Conservation (phyloP, 2,797 vertebrate genomes). For the Streptopelia turtur region DNA sequence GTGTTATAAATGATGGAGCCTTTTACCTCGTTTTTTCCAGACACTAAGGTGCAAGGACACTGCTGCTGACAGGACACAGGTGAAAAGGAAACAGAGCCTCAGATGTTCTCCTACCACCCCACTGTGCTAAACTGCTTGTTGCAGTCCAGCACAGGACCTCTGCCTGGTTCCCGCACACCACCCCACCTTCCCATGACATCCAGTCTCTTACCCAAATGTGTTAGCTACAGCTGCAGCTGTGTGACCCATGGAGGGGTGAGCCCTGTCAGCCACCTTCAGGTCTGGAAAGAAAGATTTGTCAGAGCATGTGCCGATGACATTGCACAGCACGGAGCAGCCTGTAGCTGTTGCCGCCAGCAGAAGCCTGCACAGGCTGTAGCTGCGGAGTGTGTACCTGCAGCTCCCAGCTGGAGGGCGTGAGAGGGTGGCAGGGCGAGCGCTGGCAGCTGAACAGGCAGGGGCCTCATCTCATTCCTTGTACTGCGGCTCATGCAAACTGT, state of each 20-base stretch:
- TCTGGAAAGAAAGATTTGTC: neutral
- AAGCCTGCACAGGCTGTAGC: neutral
- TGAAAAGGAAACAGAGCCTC: neutral
- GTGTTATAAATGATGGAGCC: neutral
- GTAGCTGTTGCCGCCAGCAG: neutral
- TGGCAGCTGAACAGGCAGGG: neutral
- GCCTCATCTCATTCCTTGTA: neutral
- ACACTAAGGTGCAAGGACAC: neutral
- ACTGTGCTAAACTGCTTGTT: neutral
- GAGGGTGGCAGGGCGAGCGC: neutral
- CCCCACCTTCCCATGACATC: rapidly evolving
- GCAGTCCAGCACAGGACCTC: neutral
- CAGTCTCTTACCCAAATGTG: neutral
- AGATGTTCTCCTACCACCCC: neutral
- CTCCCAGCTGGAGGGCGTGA: neutral
- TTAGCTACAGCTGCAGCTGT: neutral
- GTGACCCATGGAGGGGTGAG: rapidly evolving
- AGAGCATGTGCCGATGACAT: neutral
- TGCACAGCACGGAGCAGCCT: neutral
- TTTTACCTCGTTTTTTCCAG: neutral
- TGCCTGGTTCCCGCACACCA: rapidly evolving
- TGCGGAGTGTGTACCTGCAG: neutral
- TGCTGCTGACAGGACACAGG: neutral
- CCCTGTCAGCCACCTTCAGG: neutral
- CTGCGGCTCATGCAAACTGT: neutral